Percentiles rank a stretch among this genome's conserved stretches.
Conservation (phyloP, 2,888 invertebrate genomes). For the Toxonevra muliebris region DNA sequence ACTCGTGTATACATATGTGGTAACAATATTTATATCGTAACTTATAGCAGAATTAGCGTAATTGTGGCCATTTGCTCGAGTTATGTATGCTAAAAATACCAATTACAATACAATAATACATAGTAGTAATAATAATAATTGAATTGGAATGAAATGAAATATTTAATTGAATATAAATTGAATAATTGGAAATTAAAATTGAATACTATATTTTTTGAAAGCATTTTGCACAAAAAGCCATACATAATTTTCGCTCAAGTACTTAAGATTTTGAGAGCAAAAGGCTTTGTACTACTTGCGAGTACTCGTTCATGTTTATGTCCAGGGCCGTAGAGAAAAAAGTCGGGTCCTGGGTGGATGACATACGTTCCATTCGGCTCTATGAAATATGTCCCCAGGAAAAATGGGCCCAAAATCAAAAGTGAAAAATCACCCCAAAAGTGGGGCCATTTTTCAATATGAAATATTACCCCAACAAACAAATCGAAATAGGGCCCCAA, state of each 20-base stretch:
- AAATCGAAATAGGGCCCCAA: too few relatives aligned
- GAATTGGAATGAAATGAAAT: conserved; percentile 8
- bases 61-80: conserved; percentile 31
- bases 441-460: too few relatives aligned
- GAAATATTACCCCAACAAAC: too few relatives aligned
- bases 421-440: too few relatives aligned
- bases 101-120: conserved; percentile 8
- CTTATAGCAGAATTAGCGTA: conserved; percentile 29
- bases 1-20: conserved; percentile 15
- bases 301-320: too few relatives aligned
- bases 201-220: conserved; percentile 19
- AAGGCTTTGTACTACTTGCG: too few relatives aligned
- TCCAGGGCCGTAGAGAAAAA: too few relatives aligned
- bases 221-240: conserved; percentile 15
- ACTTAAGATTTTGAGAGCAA: conserved; percentile 20
- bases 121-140: conserved; percentile 18
- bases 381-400: too few relatives aligned
- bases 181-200: conserved; percentile 12
- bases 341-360: too few relatives aligned
- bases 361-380: too few relatives aligned
- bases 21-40: conserved; percentile 19
- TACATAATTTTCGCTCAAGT: conserved; percentile 34
- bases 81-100: neutral
- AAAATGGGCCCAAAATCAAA: too few relatives aligned
- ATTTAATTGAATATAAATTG: conserved; percentile 15